Conservation (phyloP, 2,113 vertebrate genomes). For the Odontophorus gujanensis region DNA sequence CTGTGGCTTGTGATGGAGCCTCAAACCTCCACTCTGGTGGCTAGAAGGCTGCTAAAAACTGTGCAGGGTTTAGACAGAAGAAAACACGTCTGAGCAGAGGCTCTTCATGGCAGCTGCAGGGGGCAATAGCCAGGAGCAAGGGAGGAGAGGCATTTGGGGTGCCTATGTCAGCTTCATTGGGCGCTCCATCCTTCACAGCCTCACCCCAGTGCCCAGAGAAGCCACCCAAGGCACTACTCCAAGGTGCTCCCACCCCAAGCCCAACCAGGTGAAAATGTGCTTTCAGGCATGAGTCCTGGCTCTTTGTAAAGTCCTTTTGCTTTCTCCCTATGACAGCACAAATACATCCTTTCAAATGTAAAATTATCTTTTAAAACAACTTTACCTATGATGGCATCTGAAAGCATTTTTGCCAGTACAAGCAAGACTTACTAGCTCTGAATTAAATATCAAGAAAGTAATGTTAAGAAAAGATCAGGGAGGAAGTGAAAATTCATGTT, state of each 20-base stretch:
- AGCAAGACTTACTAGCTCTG: not conserved
- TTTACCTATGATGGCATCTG: not conserved
- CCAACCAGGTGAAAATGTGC: fast-evolving
- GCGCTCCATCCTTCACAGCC: not conserved
- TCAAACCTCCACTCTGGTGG: constrained; percentile 45
- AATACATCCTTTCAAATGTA: not conserved
- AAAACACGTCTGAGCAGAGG: not conserved
- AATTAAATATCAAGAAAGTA: not conserved
- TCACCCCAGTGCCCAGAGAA: not conserved
- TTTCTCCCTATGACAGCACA: not conserved
- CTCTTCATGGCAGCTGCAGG: constrained; percentile 15
- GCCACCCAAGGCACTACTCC: not conserved
- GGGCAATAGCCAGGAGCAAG: not conserved
- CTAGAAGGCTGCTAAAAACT: constrained; percentile 51
- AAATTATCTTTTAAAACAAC: not conserved
- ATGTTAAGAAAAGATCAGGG: not conserved
- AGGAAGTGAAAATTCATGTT: not conserved
- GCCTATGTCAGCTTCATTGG: fast-evolving
- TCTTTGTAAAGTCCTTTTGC: not conserved
- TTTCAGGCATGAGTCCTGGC: not conserved
- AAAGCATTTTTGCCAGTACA: not conserved
- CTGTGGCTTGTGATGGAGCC: not conserved
- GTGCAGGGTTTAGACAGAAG: constrained; percentile 45
- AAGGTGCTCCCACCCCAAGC: fast-evolving
- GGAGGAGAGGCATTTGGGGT: not conserved